Percentiles rank a stretch among this genome's conserved stretches.
phyloP scores from a whole-genome alignment of 1,140 invertebrate species.

The Philopotamus ludificatus region DNA sequence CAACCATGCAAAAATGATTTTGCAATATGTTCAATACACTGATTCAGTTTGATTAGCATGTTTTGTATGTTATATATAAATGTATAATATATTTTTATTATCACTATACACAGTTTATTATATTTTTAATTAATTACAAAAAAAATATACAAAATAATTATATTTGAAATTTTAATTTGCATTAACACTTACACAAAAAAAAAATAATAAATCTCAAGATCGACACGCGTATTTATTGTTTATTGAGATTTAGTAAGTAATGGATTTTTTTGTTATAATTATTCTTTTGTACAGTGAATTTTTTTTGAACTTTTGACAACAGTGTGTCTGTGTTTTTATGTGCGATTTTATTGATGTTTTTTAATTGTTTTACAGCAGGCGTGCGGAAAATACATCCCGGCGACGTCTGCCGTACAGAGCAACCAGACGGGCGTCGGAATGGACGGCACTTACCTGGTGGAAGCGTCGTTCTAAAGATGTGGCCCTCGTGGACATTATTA shows the following conservation, averaged over 20 bases:
- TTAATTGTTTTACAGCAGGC: slow-evolving; percentile 71
- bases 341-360: slow-evolving; percentile 54
- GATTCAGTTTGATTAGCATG: too few relatives aligned
- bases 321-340: slow-evolving; percentile 7
- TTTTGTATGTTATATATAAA: too few relatives aligned
- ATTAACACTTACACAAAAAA: too few relatives aligned
- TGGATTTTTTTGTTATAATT: neutral
- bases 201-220: neutral
- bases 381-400: slow-evolving; percentile 80
- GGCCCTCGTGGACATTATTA: too few relatives aligned
- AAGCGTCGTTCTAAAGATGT: slow-evolving; percentile 72
- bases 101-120: too few relatives aligned
- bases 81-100: too few relatives aligned
- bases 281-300: too few relatives aligned
- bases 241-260: neutral
- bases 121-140: too few relatives aligned
- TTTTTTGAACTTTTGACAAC: neutral
- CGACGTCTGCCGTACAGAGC: slow-evolving; percentile 70
- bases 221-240: neutral
- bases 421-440: slow-evolving; percentile 75
- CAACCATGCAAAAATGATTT: too few relatives aligned
- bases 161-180: too few relatives aligned
- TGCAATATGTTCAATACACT: too few relatives aligned
- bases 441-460: slow-evolving; percentile 79
- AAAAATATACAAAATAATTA: too few relatives aligned